These are phyloP conservation scores for Chaenocephalus aceratus DNA, from an alignment of 2,113 vertebrate genomes.

Conservation along the genomic window DNA sequence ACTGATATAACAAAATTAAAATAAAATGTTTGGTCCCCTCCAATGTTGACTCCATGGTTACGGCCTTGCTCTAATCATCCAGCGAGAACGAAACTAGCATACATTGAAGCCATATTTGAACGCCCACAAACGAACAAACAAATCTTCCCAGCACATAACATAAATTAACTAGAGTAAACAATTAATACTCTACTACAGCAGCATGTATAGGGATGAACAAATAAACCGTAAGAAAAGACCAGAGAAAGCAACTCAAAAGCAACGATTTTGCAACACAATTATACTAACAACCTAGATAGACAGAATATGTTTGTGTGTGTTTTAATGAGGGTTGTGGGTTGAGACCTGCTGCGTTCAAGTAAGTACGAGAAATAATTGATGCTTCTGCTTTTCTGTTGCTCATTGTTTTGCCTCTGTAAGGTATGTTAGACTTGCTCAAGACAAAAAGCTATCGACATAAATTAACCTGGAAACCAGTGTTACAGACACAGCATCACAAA, in stretches of 20 bases:
- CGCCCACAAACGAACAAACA: not conserved
- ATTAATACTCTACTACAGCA: not conserved
- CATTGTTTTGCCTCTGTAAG: not conserved
- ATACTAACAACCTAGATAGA: not conserved
- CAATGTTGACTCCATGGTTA: too few species aligned
- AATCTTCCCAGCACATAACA: not conserved
- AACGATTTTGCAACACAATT: conserved; percentile 1
- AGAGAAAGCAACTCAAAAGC: not conserved
- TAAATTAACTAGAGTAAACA: conserved; percentile 8
- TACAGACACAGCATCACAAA: not conserved
- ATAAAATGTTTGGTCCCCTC: too few species aligned
- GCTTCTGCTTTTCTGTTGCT: not conserved
- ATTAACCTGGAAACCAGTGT: conserved; percentile 14
- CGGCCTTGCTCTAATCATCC: conserved; percentile 8
- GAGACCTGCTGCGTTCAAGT: not conserved
- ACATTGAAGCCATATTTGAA: conserved; percentile 11
- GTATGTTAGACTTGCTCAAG: not conserved
- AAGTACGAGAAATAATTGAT: not conserved
- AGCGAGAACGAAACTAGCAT: conserved; percentile 8
- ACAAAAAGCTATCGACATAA: conserved; percentile 2
- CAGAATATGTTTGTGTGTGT: not conserved
- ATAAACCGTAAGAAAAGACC: not conserved
- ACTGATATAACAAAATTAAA: too few species aligned
- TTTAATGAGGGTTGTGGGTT: not conserved
- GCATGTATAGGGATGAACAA: not conserved